These are phyloP conservation scores for Umimayanthus chanpuru DNA, from an alignment of 92 coral and sea anemone genomes.

Conservation along the genomic window DNA sequence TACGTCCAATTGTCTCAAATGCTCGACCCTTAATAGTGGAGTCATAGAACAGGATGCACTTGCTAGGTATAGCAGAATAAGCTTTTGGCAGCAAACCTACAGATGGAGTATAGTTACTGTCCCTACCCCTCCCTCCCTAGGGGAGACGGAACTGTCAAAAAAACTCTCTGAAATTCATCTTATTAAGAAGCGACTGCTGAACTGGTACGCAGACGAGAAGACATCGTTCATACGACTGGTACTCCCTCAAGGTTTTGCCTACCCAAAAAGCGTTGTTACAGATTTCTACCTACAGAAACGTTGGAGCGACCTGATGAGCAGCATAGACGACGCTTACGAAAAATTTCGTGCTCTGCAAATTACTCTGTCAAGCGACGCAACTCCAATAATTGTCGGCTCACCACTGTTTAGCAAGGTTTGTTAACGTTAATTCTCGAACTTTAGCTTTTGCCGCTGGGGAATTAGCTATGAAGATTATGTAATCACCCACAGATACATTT, in stretches of 20 bases:
- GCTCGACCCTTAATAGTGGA: neutral
- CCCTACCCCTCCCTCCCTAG: conserved; percentile 18
- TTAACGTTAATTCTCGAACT: no score
- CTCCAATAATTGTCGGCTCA: no score
- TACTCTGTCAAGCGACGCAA: conserved; percentile 1
- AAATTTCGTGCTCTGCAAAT: conserved; percentile 36
- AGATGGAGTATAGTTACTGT: conserved; percentile 54
- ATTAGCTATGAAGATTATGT: no score
- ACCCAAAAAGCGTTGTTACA: neutral
- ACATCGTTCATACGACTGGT: neutral
- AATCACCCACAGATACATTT: no score
- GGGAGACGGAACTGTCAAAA: neutral
- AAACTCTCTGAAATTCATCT: neutral
- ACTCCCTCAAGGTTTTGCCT: neutral
- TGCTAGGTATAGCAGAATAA: neutral
- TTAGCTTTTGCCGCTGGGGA: no score
- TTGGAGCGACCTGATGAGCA: neutral
- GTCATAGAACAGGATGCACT: neutral
- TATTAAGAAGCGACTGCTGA: neutral
- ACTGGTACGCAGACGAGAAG: conserved; percentile 17
- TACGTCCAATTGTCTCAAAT: neutral
- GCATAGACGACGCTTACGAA: neutral
- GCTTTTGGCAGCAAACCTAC: conserved; percentile 62
- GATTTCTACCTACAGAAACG: neutral
- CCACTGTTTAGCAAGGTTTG: no score